phyloP scores from a whole-genome alignment of 2,888 invertebrate species.

The Acholoe squamosa region DNA sequence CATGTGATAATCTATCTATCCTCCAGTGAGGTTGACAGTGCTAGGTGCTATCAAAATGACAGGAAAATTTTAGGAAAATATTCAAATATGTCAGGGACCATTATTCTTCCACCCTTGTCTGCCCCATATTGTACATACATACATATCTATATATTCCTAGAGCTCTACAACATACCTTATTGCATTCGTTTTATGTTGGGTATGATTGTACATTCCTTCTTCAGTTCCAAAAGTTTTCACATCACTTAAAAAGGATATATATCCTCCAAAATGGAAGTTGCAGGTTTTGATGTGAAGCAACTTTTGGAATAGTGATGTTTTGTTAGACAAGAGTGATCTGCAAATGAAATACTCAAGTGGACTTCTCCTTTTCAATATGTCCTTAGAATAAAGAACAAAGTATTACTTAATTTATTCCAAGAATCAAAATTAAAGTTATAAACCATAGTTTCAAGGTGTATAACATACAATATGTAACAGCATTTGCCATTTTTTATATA shows the following conservation, averaged over 20 bases:
- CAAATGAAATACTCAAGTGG: not conserved
- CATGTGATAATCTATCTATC: not conserved
- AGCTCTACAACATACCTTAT: not conserved
- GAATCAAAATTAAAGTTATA: too few species aligned
- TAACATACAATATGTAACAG: too few species aligned
- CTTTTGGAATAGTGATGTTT: conserved; percentile 21
- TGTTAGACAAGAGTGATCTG: conserved; percentile 15
- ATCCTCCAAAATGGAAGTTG: not conserved
- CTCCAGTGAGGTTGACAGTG: not conserved
- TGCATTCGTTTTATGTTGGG: conserved; percentile 2
- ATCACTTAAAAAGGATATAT: not conserved
- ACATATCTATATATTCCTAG: conserved; percentile 9
- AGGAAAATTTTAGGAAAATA: too few species aligned
- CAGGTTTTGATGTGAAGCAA: not conserved
- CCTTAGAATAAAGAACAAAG: too few species aligned
- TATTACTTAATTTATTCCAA: too few species aligned
- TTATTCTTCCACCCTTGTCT: not conserved
- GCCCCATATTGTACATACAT: conserved; percentile 12
- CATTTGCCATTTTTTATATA: too few species aligned
- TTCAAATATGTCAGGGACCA: not conserved
- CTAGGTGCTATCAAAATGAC: too few species aligned
- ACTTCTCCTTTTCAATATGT: not conserved
- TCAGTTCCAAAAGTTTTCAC: conserved; percentile 36
- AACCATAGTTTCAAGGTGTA: too few species aligned
- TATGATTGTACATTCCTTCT: conserved; percentile 2